Evolutionary conservation across 2,113 vertebrate genomes (phyloP).

Genomic region (Ceratotherium simum): DNA sequence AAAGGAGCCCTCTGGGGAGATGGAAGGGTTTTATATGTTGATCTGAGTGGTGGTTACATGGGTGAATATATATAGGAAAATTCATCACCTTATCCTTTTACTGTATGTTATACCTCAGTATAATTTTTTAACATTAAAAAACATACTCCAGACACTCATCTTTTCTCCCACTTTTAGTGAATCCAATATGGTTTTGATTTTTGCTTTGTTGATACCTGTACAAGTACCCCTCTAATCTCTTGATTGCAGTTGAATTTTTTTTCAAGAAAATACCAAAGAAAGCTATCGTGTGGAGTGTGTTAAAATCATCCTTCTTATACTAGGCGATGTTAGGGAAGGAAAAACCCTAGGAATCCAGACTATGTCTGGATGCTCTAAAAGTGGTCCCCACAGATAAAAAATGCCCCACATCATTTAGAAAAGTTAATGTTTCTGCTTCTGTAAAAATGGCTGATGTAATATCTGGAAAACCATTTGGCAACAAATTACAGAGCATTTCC

Average conservation of each 20-base stretch:
- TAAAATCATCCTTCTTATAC: neutral
- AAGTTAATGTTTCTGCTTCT: neutral
- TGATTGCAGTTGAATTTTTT: neutral
- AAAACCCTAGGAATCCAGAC: neutral
- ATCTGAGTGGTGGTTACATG: neutral
- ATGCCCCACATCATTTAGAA: neutral
- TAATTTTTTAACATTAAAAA: neutral
- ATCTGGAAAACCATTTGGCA: neutral
- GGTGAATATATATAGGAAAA: neutral
- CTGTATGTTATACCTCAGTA: neutral
- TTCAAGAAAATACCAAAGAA: neutral
- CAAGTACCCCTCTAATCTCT: neutral
- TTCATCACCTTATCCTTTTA: neutral
- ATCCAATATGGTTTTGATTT: neutral
- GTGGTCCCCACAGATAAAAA: neutral
- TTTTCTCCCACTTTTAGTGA: neutral
- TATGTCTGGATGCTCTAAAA: neutral
- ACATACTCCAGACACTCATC: neutral
- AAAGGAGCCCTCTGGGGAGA: neutral
- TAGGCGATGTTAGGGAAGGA: neutral
- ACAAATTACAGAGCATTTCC: constrained; percentile 5
- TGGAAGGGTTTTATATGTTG: neutral
- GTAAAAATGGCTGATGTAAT: neutral
- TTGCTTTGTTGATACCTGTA: neutral
- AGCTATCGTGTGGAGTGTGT: neutral